Percentiles rank a stretch among this genome's conserved stretches.
Conservation (phyloP, 2,113 vertebrate genomes). For the Pleuronectes platessa region DNA sequence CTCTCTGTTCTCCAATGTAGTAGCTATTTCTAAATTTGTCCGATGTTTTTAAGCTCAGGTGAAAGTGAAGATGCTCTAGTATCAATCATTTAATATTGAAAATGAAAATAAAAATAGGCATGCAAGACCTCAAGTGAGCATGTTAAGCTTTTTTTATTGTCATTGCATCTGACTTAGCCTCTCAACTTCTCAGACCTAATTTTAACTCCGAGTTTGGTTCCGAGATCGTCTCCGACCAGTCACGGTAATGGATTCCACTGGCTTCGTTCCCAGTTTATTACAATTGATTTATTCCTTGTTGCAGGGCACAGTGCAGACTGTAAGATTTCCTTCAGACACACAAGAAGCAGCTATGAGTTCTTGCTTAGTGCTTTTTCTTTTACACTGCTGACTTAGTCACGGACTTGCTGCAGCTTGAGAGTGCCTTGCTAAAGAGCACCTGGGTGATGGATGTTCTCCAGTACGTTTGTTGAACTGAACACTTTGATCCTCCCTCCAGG, state of each 20-base stretch:
- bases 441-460: neutral
- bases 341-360: neutral
- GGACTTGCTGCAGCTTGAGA: neutral
- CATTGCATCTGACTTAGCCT: neutral
- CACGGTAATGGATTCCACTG: slow-evolving; percentile 21
- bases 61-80: too few species aligned
- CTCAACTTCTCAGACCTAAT: slow-evolving; percentile 10
- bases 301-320: neutral
- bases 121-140: neutral
- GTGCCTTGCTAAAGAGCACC: slow-evolving; percentile 14
- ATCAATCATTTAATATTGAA: neutral
- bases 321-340: neutral
- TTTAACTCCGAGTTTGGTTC: neutral
- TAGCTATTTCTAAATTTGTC: neutral
- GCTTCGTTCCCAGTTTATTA: slow-evolving; percentile 16
- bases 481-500: slow-evolving; percentile 32
- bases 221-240: neutral
- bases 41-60: slow-evolving; percentile 1
- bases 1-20: neutral
- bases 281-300: slow-evolving; percentile 13
- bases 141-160: neutral
- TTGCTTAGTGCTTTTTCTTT: neutral
- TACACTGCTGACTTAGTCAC: neutral
- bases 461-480: slow-evolving; percentile 37
- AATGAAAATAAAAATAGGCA: too few species aligned